Evolutionary conservation across 2,888 invertebrate species (phyloP).

Genomic region (Achlya flavicornis): DNA sequence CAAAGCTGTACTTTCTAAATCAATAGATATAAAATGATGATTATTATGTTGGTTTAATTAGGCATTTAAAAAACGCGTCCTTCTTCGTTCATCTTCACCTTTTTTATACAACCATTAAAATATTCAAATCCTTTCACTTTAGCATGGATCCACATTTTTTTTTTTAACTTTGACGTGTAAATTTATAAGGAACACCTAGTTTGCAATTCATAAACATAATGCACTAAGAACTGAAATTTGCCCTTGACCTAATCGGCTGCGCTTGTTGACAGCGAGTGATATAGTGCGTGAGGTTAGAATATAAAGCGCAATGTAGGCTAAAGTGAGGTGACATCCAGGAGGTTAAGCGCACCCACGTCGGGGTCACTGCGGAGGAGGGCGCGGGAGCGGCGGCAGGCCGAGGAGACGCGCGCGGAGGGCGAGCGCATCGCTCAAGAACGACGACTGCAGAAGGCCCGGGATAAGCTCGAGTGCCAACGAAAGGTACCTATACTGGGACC

Average conservation of each 20-base stretch:
- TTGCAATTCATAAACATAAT: not conserved
- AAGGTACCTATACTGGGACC: constrained; percentile 47
- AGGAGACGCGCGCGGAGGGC: constrained; percentile 67
- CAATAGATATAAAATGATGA: not conserved
- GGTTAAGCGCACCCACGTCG: constrained; percentile 68
- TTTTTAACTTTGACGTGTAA: too few species aligned
- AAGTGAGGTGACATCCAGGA: constrained; percentile 24
- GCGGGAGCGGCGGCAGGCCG: constrained; percentile 60
- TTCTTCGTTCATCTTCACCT: not conserved
- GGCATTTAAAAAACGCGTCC: not conserved
- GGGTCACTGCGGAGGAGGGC: constrained; percentile 69
- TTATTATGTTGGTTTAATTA: not conserved
- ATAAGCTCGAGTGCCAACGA: constrained; percentile 62
- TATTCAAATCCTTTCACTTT: not conserved
- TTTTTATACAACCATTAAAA: not conserved
- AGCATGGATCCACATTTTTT: too few species aligned
- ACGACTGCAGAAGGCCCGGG: constrained; percentile 50
- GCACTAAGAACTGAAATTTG: not conserved
- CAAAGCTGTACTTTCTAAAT: constrained; percentile 11
- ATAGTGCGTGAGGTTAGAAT: constrained; percentile 16
- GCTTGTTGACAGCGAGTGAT: not conserved
- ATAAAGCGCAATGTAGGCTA: constrained; percentile 16
- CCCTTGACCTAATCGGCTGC: constrained; percentile 3
- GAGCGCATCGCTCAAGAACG: constrained; percentile 64
- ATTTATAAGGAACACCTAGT: not conserved